phyloP scores from a whole-genome alignment of 2,113 vertebrate species.

The Oreochromis aureus region DNA sequence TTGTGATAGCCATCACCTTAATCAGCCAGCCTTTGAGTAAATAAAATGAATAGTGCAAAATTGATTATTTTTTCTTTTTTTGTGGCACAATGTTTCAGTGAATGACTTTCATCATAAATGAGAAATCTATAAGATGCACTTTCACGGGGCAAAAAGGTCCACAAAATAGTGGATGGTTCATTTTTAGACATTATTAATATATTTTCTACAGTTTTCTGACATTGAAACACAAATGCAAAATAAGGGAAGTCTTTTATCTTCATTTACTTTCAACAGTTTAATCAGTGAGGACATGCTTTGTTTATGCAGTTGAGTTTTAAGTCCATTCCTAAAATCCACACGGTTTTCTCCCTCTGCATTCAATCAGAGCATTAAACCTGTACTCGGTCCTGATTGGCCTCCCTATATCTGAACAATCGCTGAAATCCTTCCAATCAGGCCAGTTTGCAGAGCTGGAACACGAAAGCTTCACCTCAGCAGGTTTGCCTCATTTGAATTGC shows the following conservation, averaged over 20 bases:
- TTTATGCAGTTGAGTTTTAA: neutral
- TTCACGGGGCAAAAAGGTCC: neutral
- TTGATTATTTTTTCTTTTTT: neutral
- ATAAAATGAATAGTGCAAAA: neutral
- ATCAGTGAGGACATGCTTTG: neutral
- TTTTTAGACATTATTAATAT: neutral
- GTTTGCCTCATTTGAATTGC: conserved; percentile 41
- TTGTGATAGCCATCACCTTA: neutral
- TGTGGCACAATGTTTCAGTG: neutral
- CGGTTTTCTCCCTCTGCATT: neutral
- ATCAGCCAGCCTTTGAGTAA: neutral
- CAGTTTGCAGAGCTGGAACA: conserved; percentile 20
- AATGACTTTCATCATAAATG: neutral
- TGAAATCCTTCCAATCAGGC: conserved; percentile 51
- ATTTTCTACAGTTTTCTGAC: neutral
- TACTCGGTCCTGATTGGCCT: conserved; percentile 31
- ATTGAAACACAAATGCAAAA: neutral
- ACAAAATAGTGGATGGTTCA: neutral
- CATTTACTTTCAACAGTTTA: neutral
- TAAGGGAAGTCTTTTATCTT: neutral
- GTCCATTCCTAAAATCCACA: neutral
- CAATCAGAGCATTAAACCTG: conserved; percentile 25
- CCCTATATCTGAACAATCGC: conserved; percentile 21
- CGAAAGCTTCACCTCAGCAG: conserved; percentile 43
- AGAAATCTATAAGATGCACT: neutral